Conservation (phyloP, 2,113 vertebrate genomes). For the Balaeniceps rex region DNA sequence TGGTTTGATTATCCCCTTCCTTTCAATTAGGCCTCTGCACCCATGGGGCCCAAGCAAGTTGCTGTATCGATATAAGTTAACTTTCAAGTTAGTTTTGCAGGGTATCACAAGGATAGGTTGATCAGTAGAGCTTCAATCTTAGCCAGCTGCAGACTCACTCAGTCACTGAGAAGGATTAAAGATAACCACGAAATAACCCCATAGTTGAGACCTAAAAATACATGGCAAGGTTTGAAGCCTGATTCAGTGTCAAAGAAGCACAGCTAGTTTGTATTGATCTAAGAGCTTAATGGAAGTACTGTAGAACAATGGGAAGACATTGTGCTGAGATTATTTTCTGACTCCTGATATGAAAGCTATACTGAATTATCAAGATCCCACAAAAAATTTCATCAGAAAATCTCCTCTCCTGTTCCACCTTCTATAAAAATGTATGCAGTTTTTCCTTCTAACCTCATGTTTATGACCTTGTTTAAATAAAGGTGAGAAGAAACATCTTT, state of each 20-base stretch:
- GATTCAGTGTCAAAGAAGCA: neutral
- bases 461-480: neutral
- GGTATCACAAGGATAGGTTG: neutral
- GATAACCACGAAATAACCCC: neutral
- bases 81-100: constrained; percentile 46
- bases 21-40: constrained; percentile 56
- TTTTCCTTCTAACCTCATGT: neutral
- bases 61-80: neutral
- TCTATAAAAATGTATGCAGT: neutral
- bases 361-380: neutral
- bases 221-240: neutral
- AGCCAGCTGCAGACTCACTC: neutral
- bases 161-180: neutral
- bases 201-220: neutral
- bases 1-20: constrained; percentile 45
- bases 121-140: neutral
- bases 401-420: neutral
- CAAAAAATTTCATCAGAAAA: neutral
- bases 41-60: neutral
- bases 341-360: neutral
- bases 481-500: neutral
- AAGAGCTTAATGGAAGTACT: neutral
- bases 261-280: neutral
- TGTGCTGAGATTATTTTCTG: neutral
- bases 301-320: neutral